These are phyloP conservation scores for Pangasius krempfi DNA, from an alignment of 2,797 vertebrate species.

Conservation along the genomic window DNA sequence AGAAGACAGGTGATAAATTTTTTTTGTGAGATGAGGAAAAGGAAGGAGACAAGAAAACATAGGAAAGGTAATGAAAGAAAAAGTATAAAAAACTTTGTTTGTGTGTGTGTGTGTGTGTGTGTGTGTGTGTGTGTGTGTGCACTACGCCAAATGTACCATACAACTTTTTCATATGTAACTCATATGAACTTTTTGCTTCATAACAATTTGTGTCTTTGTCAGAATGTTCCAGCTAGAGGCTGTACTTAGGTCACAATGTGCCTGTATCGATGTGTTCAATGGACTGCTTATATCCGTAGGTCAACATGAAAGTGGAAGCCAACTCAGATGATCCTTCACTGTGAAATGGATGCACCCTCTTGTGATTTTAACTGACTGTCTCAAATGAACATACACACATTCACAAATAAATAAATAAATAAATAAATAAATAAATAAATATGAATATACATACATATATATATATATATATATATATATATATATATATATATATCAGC, in stretches of 20 bases:
- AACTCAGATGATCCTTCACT: conserved; percentile 32
- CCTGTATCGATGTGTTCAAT: conserved; percentile 29
- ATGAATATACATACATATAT: not conserved
- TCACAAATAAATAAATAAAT: too few species aligned
- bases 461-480: too few species aligned
- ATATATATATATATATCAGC: not conserved
- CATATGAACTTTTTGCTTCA: not conserved
- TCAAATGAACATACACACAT: not conserved
- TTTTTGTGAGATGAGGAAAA: conserved; percentile 14
- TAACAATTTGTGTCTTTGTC: conserved; percentile 26
- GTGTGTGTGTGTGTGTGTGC: too few species aligned
- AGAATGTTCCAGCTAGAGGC: conserved; percentile 23
- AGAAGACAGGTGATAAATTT: not conserved
- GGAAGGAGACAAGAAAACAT: conserved; percentile 28
- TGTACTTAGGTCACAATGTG: conserved; percentile 31
- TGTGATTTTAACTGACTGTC: conserved; percentile 33
- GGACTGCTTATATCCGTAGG: conserved; percentile 16
- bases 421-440: not conserved
- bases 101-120: not conserved
- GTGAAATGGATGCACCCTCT: conserved; percentile 29
- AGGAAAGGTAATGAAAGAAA: not conserved
- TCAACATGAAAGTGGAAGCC: conserved; percentile 23
- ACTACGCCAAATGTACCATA: not conserved
- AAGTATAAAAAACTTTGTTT: not conserved
- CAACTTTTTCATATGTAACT: not conserved